Conservation (phyloP, 2,888 invertebrate genomes). For the Sphaerophoria rueppellii region DNA sequence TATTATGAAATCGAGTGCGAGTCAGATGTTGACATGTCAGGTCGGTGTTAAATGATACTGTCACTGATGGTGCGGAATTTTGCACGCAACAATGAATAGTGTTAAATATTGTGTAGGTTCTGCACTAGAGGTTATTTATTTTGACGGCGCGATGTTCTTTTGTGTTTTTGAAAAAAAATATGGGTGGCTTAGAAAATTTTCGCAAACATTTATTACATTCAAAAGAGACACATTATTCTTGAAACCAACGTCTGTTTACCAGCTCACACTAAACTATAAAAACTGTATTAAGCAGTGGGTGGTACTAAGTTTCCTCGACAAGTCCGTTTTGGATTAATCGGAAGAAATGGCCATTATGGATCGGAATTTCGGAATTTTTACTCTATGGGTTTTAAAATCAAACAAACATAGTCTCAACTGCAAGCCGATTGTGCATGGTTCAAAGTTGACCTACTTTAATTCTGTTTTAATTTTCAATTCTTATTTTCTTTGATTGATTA, state of each 20-base stretch:
- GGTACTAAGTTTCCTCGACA: too few relatives aligned
- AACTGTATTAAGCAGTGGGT: too few relatives aligned
- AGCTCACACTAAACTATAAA: too few relatives aligned
- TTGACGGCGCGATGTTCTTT: background rate
- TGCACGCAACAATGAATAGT: background rate
- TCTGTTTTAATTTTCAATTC: slow-evolving; percentile 10
- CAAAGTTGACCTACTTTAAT: slow-evolving; percentile 33
- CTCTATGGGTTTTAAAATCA: background rate
- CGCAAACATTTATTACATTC: too few relatives aligned
- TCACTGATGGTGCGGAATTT: slow-evolving; percentile 13
- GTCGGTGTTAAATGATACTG: slow-evolving; percentile 23
- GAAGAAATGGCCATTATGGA: too few relatives aligned
- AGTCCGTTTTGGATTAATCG: too few relatives aligned
- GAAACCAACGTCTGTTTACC: too few relatives aligned
- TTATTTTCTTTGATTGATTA: slow-evolving; percentile 54
- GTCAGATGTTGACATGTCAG: slow-evolving; percentile 29
- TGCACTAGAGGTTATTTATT: background rate
- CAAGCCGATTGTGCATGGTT: slow-evolving; percentile 34
- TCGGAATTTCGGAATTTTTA: too few relatives aligned
- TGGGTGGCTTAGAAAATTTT: too few relatives aligned
- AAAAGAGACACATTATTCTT: too few relatives aligned
- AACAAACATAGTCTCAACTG: slow-evolving; percentile 10
- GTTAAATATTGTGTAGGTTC: background rate
- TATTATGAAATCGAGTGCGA: background rate
- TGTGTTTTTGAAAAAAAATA: too few relatives aligned